These are phyloP conservation scores for Lasiommata megera DNA, from an alignment of 2,888 invertebrate species.

Conservation along the genomic window DNA sequence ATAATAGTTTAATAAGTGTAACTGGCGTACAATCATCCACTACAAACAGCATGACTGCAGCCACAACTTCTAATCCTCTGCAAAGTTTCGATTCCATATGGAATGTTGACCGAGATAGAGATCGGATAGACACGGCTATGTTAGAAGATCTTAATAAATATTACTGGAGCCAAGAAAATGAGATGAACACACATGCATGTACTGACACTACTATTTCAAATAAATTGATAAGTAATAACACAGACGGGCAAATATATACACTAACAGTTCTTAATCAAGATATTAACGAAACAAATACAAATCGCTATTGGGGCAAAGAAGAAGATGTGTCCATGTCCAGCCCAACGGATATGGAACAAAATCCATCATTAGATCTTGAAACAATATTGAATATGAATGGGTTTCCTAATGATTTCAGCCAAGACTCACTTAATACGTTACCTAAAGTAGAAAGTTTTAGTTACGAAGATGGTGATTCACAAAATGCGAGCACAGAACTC, in stretches of 20 bases:
- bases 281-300: slow-evolving; percentile 83
- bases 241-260: slow-evolving; percentile 92
- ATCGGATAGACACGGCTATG: slow-evolving; percentile 87
- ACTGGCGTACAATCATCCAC: slow-evolving; percentile 49
- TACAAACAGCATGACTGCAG: slow-evolving; percentile 53
- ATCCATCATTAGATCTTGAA: slow-evolving; percentile 87
- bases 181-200: slow-evolving; percentile 76
- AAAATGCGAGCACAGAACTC: slow-evolving; percentile 87
- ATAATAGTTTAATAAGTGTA: slow-evolving; percentile 80
- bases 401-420: slow-evolving; percentile 81
- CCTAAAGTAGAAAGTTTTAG: slow-evolving; percentile 87
- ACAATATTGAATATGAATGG: slow-evolving; percentile 88
- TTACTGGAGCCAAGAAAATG: slow-evolving; percentile 88
- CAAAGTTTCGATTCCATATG: slow-evolving; percentile 83
- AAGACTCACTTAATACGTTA: slow-evolving; percentile 77
- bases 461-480: slow-evolving; percentile 90
- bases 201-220: slow-evolving; percentile 75
- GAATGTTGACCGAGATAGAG: slow-evolving; percentile 87
- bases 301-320: slow-evolving; percentile 85
- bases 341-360: slow-evolving; percentile 81
- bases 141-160: slow-evolving; percentile 92
- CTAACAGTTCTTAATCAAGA: slow-evolving; percentile 92
- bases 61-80: slow-evolving; percentile 70
- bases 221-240: slow-evolving; percentile 80
- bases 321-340: slow-evolving; percentile 83